phyloP scores from a whole-genome alignment of 2,113 vertebrate genomes.

The Caretta caretta region DNA sequence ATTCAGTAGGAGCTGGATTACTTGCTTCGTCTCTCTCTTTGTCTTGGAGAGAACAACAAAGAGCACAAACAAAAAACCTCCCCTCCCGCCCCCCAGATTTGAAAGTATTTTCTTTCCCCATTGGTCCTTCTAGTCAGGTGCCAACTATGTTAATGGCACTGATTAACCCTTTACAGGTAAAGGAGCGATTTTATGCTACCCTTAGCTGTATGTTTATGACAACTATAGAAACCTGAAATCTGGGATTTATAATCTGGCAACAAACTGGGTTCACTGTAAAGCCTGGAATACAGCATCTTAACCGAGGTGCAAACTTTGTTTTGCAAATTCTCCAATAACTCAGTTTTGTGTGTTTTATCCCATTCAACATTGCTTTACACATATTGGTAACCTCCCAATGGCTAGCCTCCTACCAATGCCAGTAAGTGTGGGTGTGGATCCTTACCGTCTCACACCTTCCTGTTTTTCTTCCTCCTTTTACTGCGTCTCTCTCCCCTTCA shows the following conservation, averaged over 20 bases:
- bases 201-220: too few relatives aligned
- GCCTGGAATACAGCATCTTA: background rate
- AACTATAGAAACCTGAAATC: rapidly evolving
- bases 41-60: too few relatives aligned
- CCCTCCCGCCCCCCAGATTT: too few relatives aligned
- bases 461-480: background rate
- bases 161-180: too few relatives aligned
- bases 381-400: background rate
- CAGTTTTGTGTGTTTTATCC: background rate
- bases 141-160: too few relatives aligned
- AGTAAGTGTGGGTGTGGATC: rapidly evolving
- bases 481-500: background rate
- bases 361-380: background rate
- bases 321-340: background rate
- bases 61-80: too few relatives aligned
- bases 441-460: background rate
- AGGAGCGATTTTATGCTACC: too few relatives aligned
- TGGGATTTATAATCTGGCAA: background rate
- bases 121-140: too few relatives aligned
- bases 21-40: too few relatives aligned
- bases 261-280: background rate
- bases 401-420: background rate
- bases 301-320: background rate
- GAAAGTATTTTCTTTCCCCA: too few relatives aligned
- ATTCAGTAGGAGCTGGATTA: too few relatives aligned